Conservation (phyloP, 2,888 invertebrate species). For the Labia minor region DNA sequence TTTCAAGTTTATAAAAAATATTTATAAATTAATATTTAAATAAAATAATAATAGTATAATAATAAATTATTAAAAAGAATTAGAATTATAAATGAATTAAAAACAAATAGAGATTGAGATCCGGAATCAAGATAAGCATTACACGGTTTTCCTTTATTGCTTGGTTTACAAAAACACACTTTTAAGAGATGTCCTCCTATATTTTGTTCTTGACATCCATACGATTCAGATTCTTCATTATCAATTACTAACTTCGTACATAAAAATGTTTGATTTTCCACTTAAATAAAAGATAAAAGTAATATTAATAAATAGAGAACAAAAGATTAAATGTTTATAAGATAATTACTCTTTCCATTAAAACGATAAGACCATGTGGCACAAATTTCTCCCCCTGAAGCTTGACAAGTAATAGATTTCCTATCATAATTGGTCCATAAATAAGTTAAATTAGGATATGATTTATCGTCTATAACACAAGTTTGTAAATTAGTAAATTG, state of each 20-base stretch:
- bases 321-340: not conserved
- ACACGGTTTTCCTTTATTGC: not conserved
- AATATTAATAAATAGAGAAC: not conserved
- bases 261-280: not conserved
- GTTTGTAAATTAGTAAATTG: too few relatives aligned
- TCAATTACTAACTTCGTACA: not conserved
- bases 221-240: not conserved
- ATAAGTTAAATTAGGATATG: conserved; percentile 49
- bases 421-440: conserved; percentile 46
- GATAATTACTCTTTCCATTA: not conserved
- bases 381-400: conserved; percentile 50
- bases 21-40: not conserved
- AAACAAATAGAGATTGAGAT: not conserved
- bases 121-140: not conserved
- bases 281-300: not conserved
- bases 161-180: not conserved
- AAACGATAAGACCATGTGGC: conserved; percentile 41
- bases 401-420: conserved; percentile 44
- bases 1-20: too few relatives aligned
- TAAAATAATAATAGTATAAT: not conserved
- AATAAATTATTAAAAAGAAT: not conserved
- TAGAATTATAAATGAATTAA: not conserved
- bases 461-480: conserved; percentile 45
- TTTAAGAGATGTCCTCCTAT: not conserved
- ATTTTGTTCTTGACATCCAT: not conserved